phyloP scores from a whole-genome alignment of 1,140 invertebrate species.

The Drosophila sturtevanti region DNA sequence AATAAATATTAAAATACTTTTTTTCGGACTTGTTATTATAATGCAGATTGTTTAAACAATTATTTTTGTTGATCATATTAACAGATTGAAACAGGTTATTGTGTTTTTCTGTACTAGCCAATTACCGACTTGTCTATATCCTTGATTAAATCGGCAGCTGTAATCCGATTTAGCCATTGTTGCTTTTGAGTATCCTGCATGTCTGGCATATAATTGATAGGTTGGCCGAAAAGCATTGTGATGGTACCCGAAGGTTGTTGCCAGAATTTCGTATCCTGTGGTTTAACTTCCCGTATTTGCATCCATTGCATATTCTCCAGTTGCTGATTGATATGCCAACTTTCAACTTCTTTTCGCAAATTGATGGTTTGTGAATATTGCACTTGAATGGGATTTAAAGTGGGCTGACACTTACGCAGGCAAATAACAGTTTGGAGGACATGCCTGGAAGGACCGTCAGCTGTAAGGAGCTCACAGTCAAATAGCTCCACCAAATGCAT shows the following conservation, averaged over 20 bases:
- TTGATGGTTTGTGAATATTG: slow-evolving; percentile 8
- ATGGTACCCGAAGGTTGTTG: slow-evolving; percentile 28
- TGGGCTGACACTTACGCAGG: slow-evolving; percentile 8
- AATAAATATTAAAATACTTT: too few species aligned
- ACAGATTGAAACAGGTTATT: too few species aligned
- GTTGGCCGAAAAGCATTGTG: slow-evolving; percentile 38
- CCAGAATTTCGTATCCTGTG: slow-evolving; percentile 4
- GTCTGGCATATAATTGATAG: slow-evolving; percentile 26
- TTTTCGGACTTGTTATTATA: too few species aligned
- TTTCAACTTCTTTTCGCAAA: slow-evolving; percentile 30
- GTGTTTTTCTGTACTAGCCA: background rate
- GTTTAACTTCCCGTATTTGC: slow-evolving; percentile 29
- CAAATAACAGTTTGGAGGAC: background rate
- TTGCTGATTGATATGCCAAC: slow-evolving; percentile 5
- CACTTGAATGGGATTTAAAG: background rate
- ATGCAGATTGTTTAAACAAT: too few species aligned
- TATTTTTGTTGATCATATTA: too few species aligned
- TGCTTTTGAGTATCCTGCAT: background rate
- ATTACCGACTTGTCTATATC: background rate
- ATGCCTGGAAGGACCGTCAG: background rate
- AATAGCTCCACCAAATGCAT: slow-evolving; percentile 33
- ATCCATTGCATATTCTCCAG: slow-evolving; percentile 13
- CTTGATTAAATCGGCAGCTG: background rate
- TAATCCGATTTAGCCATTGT: background rate
- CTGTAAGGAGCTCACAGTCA: slow-evolving; percentile 16